Evolutionary conservation across 2,888 invertebrate genomes (phyloP).

Genomic region (Sesamia inferens): DNA sequence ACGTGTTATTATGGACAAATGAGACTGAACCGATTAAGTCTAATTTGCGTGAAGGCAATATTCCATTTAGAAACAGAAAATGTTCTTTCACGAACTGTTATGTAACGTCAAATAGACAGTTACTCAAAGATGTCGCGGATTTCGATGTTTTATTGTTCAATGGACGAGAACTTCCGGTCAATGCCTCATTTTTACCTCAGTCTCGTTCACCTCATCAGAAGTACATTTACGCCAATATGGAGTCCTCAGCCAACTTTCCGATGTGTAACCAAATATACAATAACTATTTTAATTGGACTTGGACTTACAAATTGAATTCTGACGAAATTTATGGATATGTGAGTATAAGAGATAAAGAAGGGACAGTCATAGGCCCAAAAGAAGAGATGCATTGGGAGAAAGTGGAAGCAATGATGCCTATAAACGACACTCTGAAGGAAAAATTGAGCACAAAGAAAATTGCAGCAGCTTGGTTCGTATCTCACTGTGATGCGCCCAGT

Average conservation of each 20-base stretch:
- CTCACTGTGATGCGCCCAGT: slow-evolving; percentile 36
- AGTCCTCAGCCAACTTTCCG: slow-evolving; percentile 73
- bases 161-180: not conserved
- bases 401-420: slow-evolving; percentile 68
- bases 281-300: slow-evolving; percentile 77
- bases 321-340: slow-evolving; percentile 74
- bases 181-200: slow-evolving; percentile 59
- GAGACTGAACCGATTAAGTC: slow-evolving; percentile 65
- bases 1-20: slow-evolving; percentile 76
- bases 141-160: slow-evolving; percentile 78
- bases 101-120: slow-evolving; percentile 70
- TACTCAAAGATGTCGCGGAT: slow-evolving; percentile 65
- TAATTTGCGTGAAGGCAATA: slow-evolving; percentile 68
- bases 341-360: slow-evolving; percentile 65
- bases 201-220: slow-evolving; percentile 65
- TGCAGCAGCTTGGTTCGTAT: not conserved
- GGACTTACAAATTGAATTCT: slow-evolving; percentile 76
- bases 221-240: slow-evolving; percentile 66
- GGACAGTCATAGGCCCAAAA: slow-evolving; percentile 70
- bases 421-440: slow-evolving; percentile 65
- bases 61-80: slow-evolving; percentile 71
- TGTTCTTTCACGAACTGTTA: slow-evolving; percentile 76
- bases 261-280: slow-evolving; percentile 66
- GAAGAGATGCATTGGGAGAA: slow-evolving; percentile 71
- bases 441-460: slow-evolving; percentile 54